Evolutionary conservation across 2,113 vertebrate genomes (phyloP).

Genomic region (Zonotrichia leucophrys): DNA sequence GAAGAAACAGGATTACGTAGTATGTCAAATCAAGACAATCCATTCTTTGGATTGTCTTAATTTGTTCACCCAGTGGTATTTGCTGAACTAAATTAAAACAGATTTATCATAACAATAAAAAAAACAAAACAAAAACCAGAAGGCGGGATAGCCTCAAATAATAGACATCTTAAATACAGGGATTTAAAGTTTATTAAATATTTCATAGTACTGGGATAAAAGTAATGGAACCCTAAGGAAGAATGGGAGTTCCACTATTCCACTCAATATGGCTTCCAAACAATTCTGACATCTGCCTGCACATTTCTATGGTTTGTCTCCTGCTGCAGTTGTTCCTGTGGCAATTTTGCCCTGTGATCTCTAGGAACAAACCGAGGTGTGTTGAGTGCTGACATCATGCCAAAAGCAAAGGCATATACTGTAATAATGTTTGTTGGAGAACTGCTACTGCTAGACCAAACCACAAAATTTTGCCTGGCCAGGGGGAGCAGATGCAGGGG

Average conservation of each 20-base stretch:
- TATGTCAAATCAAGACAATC: too few relatives aligned
- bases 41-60: not conserved
- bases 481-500: not conserved
- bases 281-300: too few relatives aligned
- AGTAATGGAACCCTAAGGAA: not conserved
- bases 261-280: not conserved
- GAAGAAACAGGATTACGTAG: not conserved
- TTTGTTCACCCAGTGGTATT: not conserved
- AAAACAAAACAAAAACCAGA: not conserved
- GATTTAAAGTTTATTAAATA: not conserved
- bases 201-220: not conserved
- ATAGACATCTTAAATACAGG: not conserved
- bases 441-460: not conserved
- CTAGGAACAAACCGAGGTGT: too few relatives aligned
- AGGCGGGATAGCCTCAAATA: not conserved
- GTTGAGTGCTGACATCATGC: too few relatives aligned
- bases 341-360: too few relatives aligned
- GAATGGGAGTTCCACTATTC: not conserved
- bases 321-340: too few relatives aligned
- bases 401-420: too few relatives aligned
- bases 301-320: too few relatives aligned
- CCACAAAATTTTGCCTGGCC: not conserved
- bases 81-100: not conserved
- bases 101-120: not conserved
- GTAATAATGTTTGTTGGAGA: accelerated